Conservation (phyloP, 2,797 vertebrate genomes). For the Petrocephalus sullivani region DNA sequence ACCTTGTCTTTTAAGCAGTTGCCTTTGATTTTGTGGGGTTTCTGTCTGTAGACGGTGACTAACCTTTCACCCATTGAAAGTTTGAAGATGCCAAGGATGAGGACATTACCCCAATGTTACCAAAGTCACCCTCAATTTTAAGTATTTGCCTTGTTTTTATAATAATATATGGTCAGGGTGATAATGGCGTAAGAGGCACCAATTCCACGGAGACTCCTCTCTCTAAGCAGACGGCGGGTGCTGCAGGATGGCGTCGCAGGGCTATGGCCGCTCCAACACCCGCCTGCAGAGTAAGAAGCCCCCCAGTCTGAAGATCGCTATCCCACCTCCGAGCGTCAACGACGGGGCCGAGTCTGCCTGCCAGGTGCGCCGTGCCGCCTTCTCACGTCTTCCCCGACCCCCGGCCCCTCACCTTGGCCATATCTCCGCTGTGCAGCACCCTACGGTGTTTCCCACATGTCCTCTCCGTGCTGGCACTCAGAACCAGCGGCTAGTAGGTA, state of each 20-base stretch:
- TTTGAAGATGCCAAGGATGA: not conserved
- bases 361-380: not conserved
- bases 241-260: constrained; percentile 53
- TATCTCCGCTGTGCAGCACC: not conserved
- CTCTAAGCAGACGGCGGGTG: constrained; percentile 28
- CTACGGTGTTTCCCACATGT: not conserved
- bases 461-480: not conserved
- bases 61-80: not conserved
- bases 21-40: not conserved
- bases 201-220: not conserved
- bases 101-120: not conserved
- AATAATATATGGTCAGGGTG: not conserved
- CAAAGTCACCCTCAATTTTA: not conserved
- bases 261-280: constrained; percentile 59
- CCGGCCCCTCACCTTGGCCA: not conserved
- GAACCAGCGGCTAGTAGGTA: not conserved
- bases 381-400: not conserved
- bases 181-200: not conserved
- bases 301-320: constrained; percentile 80
- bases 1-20: not conserved
- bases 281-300: constrained; percentile 90
- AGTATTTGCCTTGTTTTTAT: not conserved
- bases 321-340: constrained; percentile 68
- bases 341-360: constrained; percentile 42
- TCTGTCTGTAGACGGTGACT: not conserved